These are phyloP conservation scores for Himalopsyche japonica DNA, from an alignment of 2,888 invertebrate species.

Conservation along the genomic window DNA sequence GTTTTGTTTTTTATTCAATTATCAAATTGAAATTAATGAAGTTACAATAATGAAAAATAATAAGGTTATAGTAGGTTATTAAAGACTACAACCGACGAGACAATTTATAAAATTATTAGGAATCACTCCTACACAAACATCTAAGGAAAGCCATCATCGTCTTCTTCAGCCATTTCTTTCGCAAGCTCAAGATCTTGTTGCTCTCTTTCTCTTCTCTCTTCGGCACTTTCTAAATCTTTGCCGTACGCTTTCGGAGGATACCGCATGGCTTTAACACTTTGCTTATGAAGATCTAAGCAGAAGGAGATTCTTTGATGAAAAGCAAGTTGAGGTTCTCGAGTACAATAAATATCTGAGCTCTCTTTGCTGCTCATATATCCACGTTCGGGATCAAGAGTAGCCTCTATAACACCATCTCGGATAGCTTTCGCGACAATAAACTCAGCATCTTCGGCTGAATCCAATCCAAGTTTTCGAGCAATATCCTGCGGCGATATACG, in stretches of 20 bases:
- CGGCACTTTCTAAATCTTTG: slow-evolving; percentile 95
- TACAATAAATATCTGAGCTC: slow-evolving; percentile 95
- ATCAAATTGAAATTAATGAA: slow-evolving; percentile 22
- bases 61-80: neutral
- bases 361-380: slow-evolving; percentile 98
- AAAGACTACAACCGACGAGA: neutral
- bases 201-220: slow-evolving; percentile 93
- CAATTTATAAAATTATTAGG: neutral
- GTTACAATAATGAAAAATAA: neutral
- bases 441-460: slow-evolving; percentile 97
- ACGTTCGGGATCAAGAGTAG: slow-evolving; percentile 91
- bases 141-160: slow-evolving; percentile 84
- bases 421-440: slow-evolving; percentile 99
- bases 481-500: slow-evolving; percentile 94
- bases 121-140: slow-evolving; percentile 7
- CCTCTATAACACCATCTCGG: slow-evolving; percentile 97
- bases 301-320: slow-evolving; percentile 97
- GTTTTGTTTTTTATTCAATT: slow-evolving; percentile 42
- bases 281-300: slow-evolving; percentile 96
- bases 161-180: slow-evolving; percentile 99
- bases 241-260: slow-evolving; percentile 99
- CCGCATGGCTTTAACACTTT: slow-evolving; percentile 99
- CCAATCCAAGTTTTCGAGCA: slow-evolving; percentile 89
- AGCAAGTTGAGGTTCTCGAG: slow-evolving; percentile 92
- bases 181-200: slow-evolving; percentile 98